Percentiles rank a stretch among this genome's conserved stretches.
phyloP scores from a whole-genome alignment of 2,888 invertebrate species.

The Leptopilina drosophilae region DNA sequence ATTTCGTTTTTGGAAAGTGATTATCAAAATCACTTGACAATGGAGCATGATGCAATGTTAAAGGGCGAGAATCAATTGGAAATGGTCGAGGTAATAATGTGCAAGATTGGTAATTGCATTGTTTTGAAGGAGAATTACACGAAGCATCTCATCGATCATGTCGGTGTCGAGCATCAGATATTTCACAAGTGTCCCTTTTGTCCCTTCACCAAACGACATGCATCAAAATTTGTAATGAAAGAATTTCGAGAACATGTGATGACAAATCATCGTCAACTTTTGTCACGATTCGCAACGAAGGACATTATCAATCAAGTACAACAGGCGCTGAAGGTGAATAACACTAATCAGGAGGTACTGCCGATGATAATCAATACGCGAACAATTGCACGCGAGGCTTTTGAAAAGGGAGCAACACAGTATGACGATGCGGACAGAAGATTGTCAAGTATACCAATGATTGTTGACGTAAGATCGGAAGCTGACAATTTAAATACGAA shows the following conservation, averaged over 20 bases:
- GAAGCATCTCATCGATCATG: conserved; percentile 62
- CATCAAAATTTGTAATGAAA: background rate
- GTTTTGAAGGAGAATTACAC: conserved; percentile 63
- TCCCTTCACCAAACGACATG: conserved; percentile 48
- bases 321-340: conserved; percentile 2
- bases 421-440: conserved; percentile 39
- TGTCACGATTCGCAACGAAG: background rate
- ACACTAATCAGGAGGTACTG: conserved; percentile 43
- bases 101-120: conserved; percentile 59
- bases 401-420: conserved; percentile 56
- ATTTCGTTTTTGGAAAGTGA: conserved; percentile 61
- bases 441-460: background rate
- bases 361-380: conserved; percentile 67
- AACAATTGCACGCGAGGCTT: conserved; percentile 65
- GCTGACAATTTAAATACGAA: background rate
- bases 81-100: conserved; percentile 54
- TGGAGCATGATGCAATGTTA: conserved; percentile 54
- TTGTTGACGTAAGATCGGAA: conserved; percentile 37
- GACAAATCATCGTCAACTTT: background rate
- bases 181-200: conserved; percentile 69
- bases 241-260: conserved; percentile 17
- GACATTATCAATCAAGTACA: background rate
- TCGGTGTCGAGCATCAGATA: conserved; percentile 57
- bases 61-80: conserved; percentile 33
- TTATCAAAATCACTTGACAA: conserved; percentile 60